Percentiles rank a stretch among this genome's conserved stretches.
These are phyloP conservation scores for Dicyrtoma fusca DNA, from an alignment of 2,888 invertebrate genomes.

Conservation along the genomic window DNA sequence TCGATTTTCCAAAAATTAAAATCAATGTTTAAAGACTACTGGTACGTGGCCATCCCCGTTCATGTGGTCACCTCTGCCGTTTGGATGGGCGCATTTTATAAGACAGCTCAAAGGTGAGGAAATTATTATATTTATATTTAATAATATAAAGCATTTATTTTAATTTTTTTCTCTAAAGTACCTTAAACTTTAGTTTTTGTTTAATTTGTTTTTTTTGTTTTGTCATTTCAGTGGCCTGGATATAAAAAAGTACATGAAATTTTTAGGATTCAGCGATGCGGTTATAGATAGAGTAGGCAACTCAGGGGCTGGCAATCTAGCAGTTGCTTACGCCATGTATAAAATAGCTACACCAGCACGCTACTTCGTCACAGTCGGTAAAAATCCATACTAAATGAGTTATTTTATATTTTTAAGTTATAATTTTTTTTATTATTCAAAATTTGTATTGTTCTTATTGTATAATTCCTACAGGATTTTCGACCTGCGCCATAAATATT, in stretches of 20 bases:
- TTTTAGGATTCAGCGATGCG: conserved; percentile 75
- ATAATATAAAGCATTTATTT: no score
- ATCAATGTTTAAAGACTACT: conserved; percentile 90
- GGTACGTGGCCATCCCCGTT: conserved; percentile 92
- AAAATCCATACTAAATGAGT: conserved; percentile 55
- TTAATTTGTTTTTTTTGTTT: no score
- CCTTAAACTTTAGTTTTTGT: no score
- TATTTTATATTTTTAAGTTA: background rate
- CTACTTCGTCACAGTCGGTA: conserved; percentile 90
- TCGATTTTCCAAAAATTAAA: conserved; percentile 81
- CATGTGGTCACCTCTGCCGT: conserved; percentile 83
- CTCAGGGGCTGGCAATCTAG: conserved; percentile 84
- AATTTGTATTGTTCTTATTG: background rate
- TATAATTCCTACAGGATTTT: conserved; percentile 69
- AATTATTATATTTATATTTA: no score
- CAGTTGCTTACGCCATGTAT: conserved; percentile 87
- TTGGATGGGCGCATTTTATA: conserved; percentile 89
- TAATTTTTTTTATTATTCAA: background rate
- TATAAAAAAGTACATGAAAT: conserved; percentile 76
- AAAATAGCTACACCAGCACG: conserved; percentile 89
- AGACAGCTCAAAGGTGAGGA: conserved; percentile 78
- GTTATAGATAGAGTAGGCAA: conserved; percentile 75
- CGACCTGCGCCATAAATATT: conserved; percentile 81
- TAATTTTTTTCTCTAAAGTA: no score
- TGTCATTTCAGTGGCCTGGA: conserved; percentile 82